Percentiles rank a stretch among this genome's conserved stretches.
phyloP scores from a whole-genome alignment of 2,113 vertebrate species.

The Eonycteris spelaea region DNA sequence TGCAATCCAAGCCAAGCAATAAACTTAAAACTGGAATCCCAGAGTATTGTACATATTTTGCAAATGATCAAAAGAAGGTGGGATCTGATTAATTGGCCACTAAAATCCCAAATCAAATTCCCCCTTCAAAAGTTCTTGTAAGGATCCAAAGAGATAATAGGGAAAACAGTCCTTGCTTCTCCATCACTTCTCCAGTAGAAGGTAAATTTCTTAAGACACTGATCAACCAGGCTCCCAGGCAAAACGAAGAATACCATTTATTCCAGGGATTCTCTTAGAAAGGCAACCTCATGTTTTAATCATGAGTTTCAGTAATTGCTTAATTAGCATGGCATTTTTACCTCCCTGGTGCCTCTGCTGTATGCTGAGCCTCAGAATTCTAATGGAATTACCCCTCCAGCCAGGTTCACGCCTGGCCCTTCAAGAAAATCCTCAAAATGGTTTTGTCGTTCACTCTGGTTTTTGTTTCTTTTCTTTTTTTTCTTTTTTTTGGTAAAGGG shows the following conservation, averaged over 20 bases:
- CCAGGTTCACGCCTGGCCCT: background rate
- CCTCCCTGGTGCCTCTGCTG: slow-evolving; percentile 22
- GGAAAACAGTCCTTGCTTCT: background rate
- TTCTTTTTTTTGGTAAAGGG: background rate
- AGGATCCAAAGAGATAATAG: background rate
- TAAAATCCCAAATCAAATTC: background rate
- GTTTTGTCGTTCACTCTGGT: background rate
- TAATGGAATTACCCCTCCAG: background rate
- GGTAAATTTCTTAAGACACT: background rate
- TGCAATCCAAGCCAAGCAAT: background rate
- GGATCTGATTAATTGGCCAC: background rate
- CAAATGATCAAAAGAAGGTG: background rate
- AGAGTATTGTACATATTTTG: background rate
- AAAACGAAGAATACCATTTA: slow-evolving; percentile 42
- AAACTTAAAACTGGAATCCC: background rate
- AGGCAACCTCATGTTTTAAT: slow-evolving; percentile 72
- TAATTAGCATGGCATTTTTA: slow-evolving; percentile 71
- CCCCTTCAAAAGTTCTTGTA: background rate
- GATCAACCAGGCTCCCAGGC: slow-evolving; percentile 30
- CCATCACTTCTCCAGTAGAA: background rate
- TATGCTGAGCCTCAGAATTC: slow-evolving; percentile 42
- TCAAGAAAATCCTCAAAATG: background rate
- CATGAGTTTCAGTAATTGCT: slow-evolving; percentile 68
- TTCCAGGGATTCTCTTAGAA: slow-evolving; percentile 55
- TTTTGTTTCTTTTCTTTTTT: too few species aligned